Evolutionary conservation across 2,113 vertebrate species (phyloP).

Genomic region (Pandion haliaetus): DNA sequence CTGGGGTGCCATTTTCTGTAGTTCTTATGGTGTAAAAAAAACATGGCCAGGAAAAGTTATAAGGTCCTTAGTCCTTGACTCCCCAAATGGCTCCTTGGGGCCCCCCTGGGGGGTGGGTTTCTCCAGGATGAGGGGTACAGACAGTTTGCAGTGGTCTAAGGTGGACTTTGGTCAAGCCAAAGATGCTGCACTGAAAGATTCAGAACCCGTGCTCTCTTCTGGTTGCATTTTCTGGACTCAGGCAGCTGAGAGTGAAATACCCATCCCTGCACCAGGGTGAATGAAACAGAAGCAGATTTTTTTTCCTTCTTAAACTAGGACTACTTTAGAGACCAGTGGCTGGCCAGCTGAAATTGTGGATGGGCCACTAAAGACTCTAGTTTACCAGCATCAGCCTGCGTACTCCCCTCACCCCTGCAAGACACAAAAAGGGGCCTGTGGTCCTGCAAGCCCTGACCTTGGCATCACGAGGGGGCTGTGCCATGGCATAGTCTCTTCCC

Average conservation of each 20-base stretch:
- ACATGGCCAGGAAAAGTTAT: not conserved
- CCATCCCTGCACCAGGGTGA: not conserved
- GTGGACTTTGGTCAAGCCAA: not conserved
- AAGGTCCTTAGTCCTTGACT: not conserved
- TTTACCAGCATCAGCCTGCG: not conserved
- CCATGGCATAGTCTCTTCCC: not conserved
- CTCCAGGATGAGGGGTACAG: not conserved
- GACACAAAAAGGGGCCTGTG: not conserved
- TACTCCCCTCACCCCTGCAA: not conserved
- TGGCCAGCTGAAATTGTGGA: not conserved
- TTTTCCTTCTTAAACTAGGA: not conserved
- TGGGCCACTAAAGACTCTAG: not conserved
- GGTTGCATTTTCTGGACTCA: not conserved
- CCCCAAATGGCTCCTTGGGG: not conserved
- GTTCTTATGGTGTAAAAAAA: not conserved
- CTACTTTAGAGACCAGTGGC: not conserved
- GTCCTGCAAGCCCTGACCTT: not conserved
- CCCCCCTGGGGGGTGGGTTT: not conserved
- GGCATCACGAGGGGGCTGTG: not conserved
- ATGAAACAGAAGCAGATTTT: not conserved
- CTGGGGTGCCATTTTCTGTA: not conserved
- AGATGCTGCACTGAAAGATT: not conserved
- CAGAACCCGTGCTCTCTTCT: not conserved
- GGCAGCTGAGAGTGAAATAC: not conserved
- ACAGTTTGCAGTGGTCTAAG: not conserved